These are phyloP conservation scores for Copidosoma aretas DNA, from an alignment of 2,888 invertebrate genomes.

Conservation along the genomic window DNA sequence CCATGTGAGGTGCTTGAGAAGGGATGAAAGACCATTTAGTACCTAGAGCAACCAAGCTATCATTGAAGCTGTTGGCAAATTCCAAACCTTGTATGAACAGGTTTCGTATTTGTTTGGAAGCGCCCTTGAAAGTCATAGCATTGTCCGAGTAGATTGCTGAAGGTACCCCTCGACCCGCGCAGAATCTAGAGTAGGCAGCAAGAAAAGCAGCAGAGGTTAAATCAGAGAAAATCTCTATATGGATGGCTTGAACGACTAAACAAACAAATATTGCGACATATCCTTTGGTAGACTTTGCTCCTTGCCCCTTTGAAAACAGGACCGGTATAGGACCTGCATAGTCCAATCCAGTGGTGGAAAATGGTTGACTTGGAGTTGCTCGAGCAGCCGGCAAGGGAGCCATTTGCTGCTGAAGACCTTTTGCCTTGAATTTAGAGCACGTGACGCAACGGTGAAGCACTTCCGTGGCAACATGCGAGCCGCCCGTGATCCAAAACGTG, in stretches of 20 bases:
- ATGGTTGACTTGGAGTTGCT: constrained; percentile 34
- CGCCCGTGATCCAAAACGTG: not conserved
- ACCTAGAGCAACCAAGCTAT: not conserved
- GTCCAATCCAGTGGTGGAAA: constrained; percentile 43
- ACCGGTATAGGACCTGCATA: constrained; percentile 45
- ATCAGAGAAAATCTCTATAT: constrained; percentile 43
- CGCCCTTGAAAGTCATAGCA: constrained; percentile 49
- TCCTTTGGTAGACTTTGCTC: constrained; percentile 38
- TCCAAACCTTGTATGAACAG: not conserved
- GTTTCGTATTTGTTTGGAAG: constrained; percentile 14
- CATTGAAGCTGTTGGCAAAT: not conserved
- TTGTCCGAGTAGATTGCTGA: constrained; percentile 46
- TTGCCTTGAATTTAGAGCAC: not conserved
- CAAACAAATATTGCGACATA: constrained; percentile 49
- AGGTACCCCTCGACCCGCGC: constrained; percentile 42
- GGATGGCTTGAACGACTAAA: constrained; percentile 43
- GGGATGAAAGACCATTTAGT: constrained; percentile 7
- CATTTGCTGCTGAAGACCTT: constrained; percentile 9
- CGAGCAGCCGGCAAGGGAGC: constrained; percentile 33
- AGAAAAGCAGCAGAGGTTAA: constrained; percentile 45
- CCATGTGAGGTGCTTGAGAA: constrained; percentile 6
- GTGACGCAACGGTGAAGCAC: not conserved
- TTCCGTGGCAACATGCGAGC: not conserved
- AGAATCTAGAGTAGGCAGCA: constrained; percentile 44
- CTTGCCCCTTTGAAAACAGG: constrained; percentile 37